Evolutionary conservation across 2,888 invertebrate species (phyloP).

Genomic region (Boloria euphrosyne): DNA sequence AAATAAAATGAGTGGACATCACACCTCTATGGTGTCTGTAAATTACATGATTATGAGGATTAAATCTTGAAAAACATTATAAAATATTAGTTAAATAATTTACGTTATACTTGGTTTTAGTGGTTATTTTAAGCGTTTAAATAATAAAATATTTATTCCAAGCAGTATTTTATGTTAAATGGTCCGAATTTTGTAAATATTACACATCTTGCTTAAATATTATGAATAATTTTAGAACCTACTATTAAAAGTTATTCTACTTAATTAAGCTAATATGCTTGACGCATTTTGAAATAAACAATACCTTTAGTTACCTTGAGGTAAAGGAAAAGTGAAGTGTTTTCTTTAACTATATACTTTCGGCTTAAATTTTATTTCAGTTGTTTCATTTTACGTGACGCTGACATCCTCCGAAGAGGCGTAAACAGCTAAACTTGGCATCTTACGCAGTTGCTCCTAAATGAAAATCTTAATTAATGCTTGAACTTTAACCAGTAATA

Average conservation of each 20-base stretch:
- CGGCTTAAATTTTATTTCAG: slow-evolving; percentile 37
- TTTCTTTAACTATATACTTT: slow-evolving; percentile 25
- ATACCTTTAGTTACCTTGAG: slow-evolving; percentile 10
- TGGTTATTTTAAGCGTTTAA: background rate
- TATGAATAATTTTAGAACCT: too few species aligned
- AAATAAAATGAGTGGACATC: slow-evolving; percentile 24
- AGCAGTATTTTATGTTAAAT: too few species aligned
- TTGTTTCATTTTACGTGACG: slow-evolving; percentile 50
- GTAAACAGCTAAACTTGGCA: slow-evolving; percentile 52
- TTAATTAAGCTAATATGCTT: too few species aligned
- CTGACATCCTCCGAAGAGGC: slow-evolving; percentile 50
- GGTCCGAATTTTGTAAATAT: too few species aligned
- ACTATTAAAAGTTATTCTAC: too few species aligned
- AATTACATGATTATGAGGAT: slow-evolving; percentile 14
- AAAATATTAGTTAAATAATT: slow-evolving; percentile 3
- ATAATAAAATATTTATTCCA: too few species aligned
- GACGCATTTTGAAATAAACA: too few species aligned
- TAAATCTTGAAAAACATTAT: slow-evolving; percentile 5
- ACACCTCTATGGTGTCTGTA: slow-evolving; percentile 9
- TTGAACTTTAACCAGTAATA: slow-evolving; percentile 51
- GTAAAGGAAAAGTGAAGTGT: slow-evolving; percentile 22
- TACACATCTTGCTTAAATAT: too few species aligned
- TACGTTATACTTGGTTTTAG: background rate
- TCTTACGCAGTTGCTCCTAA: slow-evolving; percentile 51
- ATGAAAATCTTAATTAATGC: slow-evolving; percentile 66